Evolutionary conservation across 2,113 vertebrate species (phyloP), one percentile per base, ranked within the genome.

Genomic region (Ploceus nigricollis): DNA sequence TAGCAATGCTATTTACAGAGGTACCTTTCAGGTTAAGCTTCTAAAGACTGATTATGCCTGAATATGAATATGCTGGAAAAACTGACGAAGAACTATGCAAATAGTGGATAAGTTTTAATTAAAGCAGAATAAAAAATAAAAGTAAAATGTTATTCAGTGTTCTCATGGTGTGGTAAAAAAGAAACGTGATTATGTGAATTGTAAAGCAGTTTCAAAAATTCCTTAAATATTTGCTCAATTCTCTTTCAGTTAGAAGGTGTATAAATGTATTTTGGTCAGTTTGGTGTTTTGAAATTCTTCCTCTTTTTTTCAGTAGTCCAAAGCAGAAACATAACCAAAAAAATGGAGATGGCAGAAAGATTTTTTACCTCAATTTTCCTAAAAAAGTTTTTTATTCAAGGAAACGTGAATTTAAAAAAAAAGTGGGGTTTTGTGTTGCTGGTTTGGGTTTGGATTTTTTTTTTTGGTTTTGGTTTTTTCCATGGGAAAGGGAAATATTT

Each of bases 391-490:
- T 84, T 66, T 57, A 71, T 73, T 25, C 9, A 56, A 33, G 37
- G 42, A 86, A 89, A 54, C 45, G 10, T 1, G 8, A 47, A 57
- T 87, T 2, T 18, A 10, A 39, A 56, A 35, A 65, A 35, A 71
- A 42, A 10, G 4, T 20, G 7, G 20, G 3, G 12, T 1, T 23
- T 45, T 65, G 4, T 40, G 18, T 70, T 78, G 18, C 10, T 44
- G 13, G 2, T 37, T n/a, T 61, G 28, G 7, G 10, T 4, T 37
- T 45, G 21, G 2, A n/a, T n/a, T n/a, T 4, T 0, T 3, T 22
- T 53, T 69, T 64, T 79, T 53, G 1, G 2, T 23, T 53, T 78
- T 31, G 2, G 1, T 11, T 57, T 57, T 90, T 56, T 22, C 6
- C 28, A 8, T 50, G 25, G 10, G 10, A 75, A 12, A 56, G 7